These are phyloP conservation scores for Cylloceria caligata DNA, from an alignment of 2,888 invertebrate genomes.

Conservation along the genomic window DNA sequence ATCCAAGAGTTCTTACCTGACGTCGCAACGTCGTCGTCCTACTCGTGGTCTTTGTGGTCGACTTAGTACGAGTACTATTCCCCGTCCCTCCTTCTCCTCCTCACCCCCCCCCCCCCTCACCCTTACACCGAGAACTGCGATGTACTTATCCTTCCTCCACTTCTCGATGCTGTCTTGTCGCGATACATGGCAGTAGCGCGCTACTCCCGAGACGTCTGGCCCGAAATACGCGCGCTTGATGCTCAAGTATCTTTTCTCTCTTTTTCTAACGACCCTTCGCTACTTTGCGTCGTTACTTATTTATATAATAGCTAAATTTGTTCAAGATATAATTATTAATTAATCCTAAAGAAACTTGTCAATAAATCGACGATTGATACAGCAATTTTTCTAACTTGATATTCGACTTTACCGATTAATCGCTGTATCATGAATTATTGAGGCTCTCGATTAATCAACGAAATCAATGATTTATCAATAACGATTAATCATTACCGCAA, in stretches of 20 bases:
- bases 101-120: too few species aligned
- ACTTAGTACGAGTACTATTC: constrained; percentile 27
- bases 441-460: background rate
- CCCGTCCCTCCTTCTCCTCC: too few species aligned
- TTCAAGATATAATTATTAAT: background rate
- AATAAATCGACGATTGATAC: background rate
- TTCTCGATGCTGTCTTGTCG: constrained; percentile 36
- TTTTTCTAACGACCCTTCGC: background rate
- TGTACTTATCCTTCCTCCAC: constrained; percentile 29
- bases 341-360: background rate
- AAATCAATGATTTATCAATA: constrained; percentile 41
- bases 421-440: background rate
- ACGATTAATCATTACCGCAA: constrained; percentile 26
- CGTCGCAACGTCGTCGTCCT: constrained; percentile 47
- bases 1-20: constrained; percentile 49
- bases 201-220: constrained; percentile 53
- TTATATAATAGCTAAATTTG: background rate
- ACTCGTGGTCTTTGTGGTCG: constrained; percentile 40
- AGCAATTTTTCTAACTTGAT: background rate
- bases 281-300: background rate
- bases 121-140: constrained; percentile 29
- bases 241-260: background rate
- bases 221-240: constrained; percentile 46
- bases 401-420: background rate
- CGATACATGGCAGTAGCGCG: constrained; percentile 20